phyloP scores from a whole-genome alignment of 1,140 invertebrate species.

The Drepana arcuata region DNA sequence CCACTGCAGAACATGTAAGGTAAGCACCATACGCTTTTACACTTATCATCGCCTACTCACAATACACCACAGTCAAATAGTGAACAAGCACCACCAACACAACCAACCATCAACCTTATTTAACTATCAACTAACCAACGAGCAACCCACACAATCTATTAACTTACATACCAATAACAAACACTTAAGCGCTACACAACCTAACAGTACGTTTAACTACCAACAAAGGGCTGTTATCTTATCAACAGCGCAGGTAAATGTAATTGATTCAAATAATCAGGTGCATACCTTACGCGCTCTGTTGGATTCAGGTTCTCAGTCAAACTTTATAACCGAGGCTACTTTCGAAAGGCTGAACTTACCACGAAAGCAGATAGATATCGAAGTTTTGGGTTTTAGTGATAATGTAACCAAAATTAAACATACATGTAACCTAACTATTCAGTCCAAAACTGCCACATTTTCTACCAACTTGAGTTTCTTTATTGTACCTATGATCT shows the following conservation, averaged over 20 bases:
- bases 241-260: background rate
- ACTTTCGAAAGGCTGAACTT: background rate
- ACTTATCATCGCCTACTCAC: background rate
- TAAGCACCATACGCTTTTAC: conserved; percentile 2
- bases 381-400: conserved; percentile 1
- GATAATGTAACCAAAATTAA: background rate
- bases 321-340: conserved; percentile 1
- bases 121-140: background rate
- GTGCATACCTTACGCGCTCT: background rate
- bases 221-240: background rate
- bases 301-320: conserved; percentile 1
- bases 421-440: background rate
- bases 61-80: background rate
- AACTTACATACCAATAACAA: background rate
- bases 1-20: background rate
- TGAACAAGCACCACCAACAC: background rate
- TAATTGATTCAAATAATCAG: background rate
- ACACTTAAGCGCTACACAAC: background rate
- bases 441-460: no score
- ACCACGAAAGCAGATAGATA: background rate
- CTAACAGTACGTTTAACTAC: background rate
- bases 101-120: background rate
- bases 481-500: conserved; percentile 5
- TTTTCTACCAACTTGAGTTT: no score
- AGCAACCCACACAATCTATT: background rate